phyloP scores from a whole-genome alignment of 2,797 vertebrate species.

The Chrysocyon brachyurus region DNA sequence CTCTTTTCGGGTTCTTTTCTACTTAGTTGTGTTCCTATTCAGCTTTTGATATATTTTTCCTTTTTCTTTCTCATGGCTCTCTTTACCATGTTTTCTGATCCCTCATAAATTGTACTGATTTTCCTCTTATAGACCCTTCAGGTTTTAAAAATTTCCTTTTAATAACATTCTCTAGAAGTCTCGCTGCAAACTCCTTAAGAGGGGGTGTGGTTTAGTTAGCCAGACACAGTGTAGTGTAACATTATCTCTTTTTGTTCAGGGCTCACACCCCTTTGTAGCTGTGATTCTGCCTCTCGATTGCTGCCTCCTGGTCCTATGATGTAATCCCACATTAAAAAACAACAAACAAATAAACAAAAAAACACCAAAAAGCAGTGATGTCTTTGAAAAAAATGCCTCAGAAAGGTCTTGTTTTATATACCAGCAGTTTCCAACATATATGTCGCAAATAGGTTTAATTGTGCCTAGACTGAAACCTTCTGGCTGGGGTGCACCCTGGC shows the following conservation, averaged over 20 bases:
- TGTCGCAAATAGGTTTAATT: neutral
- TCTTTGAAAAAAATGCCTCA: conserved; percentile 3
- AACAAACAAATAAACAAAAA: neutral
- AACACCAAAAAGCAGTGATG: neutral
- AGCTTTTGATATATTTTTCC: neutral
- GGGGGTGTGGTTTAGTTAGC: neutral
- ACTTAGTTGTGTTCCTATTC: neutral
- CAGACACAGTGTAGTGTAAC: neutral
- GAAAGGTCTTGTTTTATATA: neutral
- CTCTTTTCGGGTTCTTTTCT: neutral
- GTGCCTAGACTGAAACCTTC: neutral
- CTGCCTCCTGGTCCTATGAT: neutral
- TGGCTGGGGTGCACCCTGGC: neutral
- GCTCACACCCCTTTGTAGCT: neutral
- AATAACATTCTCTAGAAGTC: neutral
- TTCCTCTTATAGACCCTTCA: neutral
- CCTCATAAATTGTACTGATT: neutral
- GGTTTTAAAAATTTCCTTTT: neutral
- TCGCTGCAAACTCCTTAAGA: neutral
- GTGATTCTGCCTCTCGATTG: neutral
- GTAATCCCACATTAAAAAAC: neutral
- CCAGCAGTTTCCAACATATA: neutral
- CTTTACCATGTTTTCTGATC: neutral
- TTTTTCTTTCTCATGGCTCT: neutral
- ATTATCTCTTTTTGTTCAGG: neutral